Base-by-base conservation (phyloP, 2,888 invertebrate genomes). In the Tinea pellionella region DNA sequence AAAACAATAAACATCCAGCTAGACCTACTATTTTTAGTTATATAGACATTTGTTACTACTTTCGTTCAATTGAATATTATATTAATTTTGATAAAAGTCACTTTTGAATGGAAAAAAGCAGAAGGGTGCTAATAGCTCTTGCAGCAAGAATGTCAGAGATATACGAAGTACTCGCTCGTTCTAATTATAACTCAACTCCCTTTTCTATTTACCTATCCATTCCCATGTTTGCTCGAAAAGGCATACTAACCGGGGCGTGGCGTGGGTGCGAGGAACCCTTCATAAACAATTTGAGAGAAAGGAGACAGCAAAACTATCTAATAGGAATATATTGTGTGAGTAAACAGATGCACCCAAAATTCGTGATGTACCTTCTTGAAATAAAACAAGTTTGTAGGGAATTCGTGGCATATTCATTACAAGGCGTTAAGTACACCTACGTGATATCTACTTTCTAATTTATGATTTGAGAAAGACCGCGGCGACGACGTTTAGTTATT, bases 151-250 rank as follows among this genome's bases (percentile, higher is more conserved):
- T 47, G 4, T 47, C 13, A n/a, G 16, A 47, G 13, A 16, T 47
- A 15, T 16, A 2, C 37, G 37, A 37, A n/a, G 37, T 37, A 47
- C 47, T 47, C 47, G 13, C 47, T 47, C 47, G 9, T 2, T 53
- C 53, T 53, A 53, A 53, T 53, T 53, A 53, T 53, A 53, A 47
- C 53, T 24, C 53, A 18, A 53, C 53, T 53, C 53, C 53, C 53
- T 53, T 53, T 53, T 53, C 79, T 86, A 85, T 86, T 85, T 85
- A 71, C 74, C 65, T 67, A 75, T 74, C 71, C 76, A 82, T 82
- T 78, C 76, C 77, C 71, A 72, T 87, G 83, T 87, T 86, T 85
- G 84, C 83, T 76, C 76, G 72, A 78, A 80, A 80, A 83, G 83
- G 79, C 84, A 80, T 76, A 77, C 70, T 55, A 55, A 24, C 59